Evolutionary conservation across 2,888 invertebrate genomes (phyloP), one percentile per base, ranked within the genome.

Genomic region (Spicauda simplicius): DNA sequence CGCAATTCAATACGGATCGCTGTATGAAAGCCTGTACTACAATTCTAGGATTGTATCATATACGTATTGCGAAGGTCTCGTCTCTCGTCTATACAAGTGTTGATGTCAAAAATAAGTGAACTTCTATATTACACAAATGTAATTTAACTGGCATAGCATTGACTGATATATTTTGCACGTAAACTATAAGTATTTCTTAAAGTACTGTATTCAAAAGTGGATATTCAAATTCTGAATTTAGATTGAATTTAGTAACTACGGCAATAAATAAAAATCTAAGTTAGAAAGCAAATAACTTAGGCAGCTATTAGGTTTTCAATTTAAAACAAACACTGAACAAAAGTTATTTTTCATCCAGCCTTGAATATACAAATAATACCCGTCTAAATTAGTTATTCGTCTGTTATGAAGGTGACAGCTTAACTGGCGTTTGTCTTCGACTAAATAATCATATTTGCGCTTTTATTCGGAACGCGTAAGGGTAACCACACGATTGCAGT

Each of bases 381-480:
- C 54, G 55, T 67, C 67, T 37, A 67, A 67, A 67, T 67, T 67
- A 67, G 61, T 67, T 61, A 67, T 67, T 67, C 61, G 67, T 60
- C 67, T 61, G 55, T 67, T 67, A 60, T 67, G 67, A 67, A 67
- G 61, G 56, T 61, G 67, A 67, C 67, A 67, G 61, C 61, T 67
- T 67, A 61, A 67, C 67, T 67, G 67, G 67, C 61, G 67, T 56
- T 67, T 67, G 61, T 61, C 66, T 56, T 67, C 56, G 37, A 50
- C 61, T 67, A 41, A 61, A 67, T 67, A 67, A 67, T 67, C 61
- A 67, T 67, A 67, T 67, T 67, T 67, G 61, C 56, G 61, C 61
- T 61, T 66, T 67, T 67, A 67, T 67, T 67, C 52, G 52, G 25
- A 37, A 61, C 18, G 14, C 16, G 60, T 10, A 12, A 67, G 61